Evolutionary conservation across 1,140 invertebrate genomes (phyloP).

Genomic region (Adelges cooleyi): DNA sequence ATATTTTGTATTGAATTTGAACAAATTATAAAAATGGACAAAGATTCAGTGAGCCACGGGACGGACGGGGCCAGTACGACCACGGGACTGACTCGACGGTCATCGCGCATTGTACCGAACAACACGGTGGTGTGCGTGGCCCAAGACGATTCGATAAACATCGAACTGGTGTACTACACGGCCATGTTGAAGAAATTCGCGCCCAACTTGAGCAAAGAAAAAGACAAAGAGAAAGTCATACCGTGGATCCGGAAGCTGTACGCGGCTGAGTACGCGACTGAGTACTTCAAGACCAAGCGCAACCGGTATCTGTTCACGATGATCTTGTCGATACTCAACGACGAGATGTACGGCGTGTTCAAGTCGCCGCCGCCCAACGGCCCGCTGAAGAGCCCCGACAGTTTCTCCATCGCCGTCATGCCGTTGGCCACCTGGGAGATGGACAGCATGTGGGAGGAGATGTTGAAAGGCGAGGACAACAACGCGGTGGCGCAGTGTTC

Average conservation of each 20-base stretch:
- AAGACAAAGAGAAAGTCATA: constrained; percentile 28
- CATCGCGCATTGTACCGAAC: not conserved
- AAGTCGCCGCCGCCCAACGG: constrained; percentile 31
- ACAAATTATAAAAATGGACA: too few species aligned
- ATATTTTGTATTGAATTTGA: too few species aligned
- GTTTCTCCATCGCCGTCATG: constrained; percentile 18
- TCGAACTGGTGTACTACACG: constrained; percentile 31
- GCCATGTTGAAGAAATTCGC: constrained; percentile 33
- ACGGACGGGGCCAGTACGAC: not conserved
- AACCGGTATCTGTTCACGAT: constrained; percentile 34
- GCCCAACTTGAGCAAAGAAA: constrained; percentile 29
- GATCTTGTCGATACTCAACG: constrained; percentile 33
- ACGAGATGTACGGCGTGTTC: constrained; percentile 33
- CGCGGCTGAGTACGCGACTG: constrained; percentile 33
- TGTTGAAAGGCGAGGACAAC: constrained; percentile 24
- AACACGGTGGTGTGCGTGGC: not conserved
- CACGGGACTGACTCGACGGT: not conserved
- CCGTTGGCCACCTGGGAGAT: constrained; percentile 33
- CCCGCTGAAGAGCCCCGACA: constrained; percentile 27
- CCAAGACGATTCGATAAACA: constrained; percentile 22
- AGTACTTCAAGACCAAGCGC: constrained; percentile 34
- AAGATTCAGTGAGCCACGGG: too few species aligned
- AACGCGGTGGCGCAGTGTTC: not conserved
- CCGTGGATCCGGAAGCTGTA: constrained; percentile 34
- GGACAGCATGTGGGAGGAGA: constrained; percentile 34